Percentiles rank a stretch among this genome's conserved stretches.
These are phyloP conservation scores for Dendroctonus valens DNA, from an alignment of 1,140 invertebrate genomes.

Conservation along the genomic window DNA sequence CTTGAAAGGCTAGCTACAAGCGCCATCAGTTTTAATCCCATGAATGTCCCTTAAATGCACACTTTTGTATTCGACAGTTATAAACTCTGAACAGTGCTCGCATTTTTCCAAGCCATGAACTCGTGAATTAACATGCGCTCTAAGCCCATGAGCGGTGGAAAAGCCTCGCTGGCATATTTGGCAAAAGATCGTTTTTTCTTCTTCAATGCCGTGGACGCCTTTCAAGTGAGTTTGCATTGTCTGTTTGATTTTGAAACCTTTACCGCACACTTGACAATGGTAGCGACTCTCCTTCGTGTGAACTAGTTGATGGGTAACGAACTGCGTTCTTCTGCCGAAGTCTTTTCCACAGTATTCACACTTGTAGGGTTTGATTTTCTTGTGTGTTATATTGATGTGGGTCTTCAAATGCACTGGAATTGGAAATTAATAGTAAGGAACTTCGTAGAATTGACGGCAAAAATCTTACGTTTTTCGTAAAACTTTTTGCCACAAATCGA, in stretches of 20 bases:
- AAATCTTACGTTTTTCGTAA: conserved; percentile 25
- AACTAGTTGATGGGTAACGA: conserved; percentile 40
- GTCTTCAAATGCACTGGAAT: conserved; percentile 29
- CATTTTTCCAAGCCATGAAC: conserved; percentile 29
- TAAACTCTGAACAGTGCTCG: conserved; percentile 25
- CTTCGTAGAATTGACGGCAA: background rate
- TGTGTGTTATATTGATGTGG: conserved; percentile 29
- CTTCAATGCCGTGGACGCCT: conserved; percentile 29
- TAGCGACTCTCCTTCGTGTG: conserved; percentile 39
- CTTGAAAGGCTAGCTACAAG: conserved; percentile 1
- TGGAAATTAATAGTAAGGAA: background rate
- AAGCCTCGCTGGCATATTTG: conserved; percentile 29
- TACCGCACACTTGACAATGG: conserved; percentile 49
- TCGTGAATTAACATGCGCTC: conserved; percentile 27
- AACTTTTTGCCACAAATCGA: conserved; percentile 30
- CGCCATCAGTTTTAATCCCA: conserved; percentile 7
- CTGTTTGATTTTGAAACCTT: conserved; percentile 31
- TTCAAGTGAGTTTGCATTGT: conserved; percentile 32
- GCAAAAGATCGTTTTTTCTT: conserved; percentile 30
- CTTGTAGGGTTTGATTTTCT: conserved; percentile 48
- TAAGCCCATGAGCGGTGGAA: conserved; percentile 16
- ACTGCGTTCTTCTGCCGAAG: conserved; percentile 41
- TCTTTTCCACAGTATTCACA: conserved; percentile 43
- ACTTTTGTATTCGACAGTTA: conserved; percentile 27
- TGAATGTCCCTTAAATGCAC: conserved; percentile 27